phyloP scores from a whole-genome alignment of 53 echinoderm and acorn worm genomes.

The Zoroaster sp. region DNA sequence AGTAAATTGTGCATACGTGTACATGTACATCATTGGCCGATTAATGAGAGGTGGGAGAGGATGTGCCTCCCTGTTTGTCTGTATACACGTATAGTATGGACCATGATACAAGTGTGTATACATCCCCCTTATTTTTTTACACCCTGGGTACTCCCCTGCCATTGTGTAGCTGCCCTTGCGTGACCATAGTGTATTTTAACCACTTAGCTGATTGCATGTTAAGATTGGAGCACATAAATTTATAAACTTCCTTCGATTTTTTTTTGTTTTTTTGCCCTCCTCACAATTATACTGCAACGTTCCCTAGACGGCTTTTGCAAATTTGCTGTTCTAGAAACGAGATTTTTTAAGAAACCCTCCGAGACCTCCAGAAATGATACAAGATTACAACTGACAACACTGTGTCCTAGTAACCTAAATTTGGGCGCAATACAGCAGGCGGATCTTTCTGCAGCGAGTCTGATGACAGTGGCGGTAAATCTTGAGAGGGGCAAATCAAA shows the following conservation, averaged over 20 bases:
- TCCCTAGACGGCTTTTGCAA: background rate
- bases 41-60: no score
- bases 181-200: background rate
- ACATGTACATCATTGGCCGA: no score
- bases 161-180: no score
- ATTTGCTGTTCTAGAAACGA: constrained; percentile 45
- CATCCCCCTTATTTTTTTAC: no score
- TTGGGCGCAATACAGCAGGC: background rate
- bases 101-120: no score
- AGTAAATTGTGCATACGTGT: no score
- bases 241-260: background rate
- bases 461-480: background rate
- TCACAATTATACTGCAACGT: background rate
- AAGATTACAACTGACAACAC: constrained; percentile 23
- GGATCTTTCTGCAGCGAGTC: background rate
- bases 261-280: background rate
- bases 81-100: no score
- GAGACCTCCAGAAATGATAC: constrained; percentile 31
- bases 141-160: no score
- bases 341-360: background rate
- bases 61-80: no score
- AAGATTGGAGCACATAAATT: constrained; percentile 2
- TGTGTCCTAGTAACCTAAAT: constrained; percentile 23
- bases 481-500: background rate
- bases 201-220: background rate